phyloP scores from a whole-genome alignment of 2,797 vertebrate species.

The Epinephelus awoara region DNA sequence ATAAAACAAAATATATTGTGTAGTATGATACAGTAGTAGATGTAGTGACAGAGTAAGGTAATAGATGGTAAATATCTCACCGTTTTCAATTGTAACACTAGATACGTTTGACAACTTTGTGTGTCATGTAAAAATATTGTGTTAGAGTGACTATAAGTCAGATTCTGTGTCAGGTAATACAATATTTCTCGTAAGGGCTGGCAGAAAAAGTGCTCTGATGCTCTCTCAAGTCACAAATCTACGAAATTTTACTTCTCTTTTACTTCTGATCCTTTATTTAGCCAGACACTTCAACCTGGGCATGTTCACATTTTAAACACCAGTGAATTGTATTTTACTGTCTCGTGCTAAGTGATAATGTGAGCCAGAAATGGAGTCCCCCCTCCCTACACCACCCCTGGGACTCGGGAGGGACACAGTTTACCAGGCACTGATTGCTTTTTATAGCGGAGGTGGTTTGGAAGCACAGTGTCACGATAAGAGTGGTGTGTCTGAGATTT shows the following conservation, averaged over 20 bases:
- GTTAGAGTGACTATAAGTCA: background rate
- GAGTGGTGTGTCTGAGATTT: slow-evolving; percentile 27
- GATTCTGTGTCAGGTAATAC: background rate
- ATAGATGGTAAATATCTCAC: background rate
- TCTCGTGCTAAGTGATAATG: background rate
- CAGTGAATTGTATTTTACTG: slow-evolving; percentile 27
- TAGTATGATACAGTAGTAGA: background rate
- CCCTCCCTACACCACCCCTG: slow-evolving; percentile 7
- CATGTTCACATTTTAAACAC: slow-evolving; percentile 26
- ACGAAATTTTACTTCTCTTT: background rate
- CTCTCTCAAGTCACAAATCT: background rate
- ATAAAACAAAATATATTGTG: background rate
- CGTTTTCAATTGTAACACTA: background rate
- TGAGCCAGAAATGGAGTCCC: slow-evolving; percentile 40
- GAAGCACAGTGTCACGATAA: slow-evolving; percentile 45
- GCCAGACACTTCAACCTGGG: background rate
- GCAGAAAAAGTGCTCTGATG: background rate
- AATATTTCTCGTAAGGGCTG: background rate
- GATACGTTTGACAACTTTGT: background rate
- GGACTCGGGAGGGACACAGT: slow-evolving; percentile 25
- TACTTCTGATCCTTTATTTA: background rate
- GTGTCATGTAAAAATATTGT: background rate
- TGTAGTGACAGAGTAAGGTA: background rate
- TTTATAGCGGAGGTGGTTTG: slow-evolving; percentile 63
- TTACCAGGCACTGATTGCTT: slow-evolving; percentile 58